Percentiles rank a stretch among this genome's conserved stretches.
Evolutionary conservation across 2,113 vertebrate genomes (phyloP).

Genomic region (Polypterus senegalus): DNA sequence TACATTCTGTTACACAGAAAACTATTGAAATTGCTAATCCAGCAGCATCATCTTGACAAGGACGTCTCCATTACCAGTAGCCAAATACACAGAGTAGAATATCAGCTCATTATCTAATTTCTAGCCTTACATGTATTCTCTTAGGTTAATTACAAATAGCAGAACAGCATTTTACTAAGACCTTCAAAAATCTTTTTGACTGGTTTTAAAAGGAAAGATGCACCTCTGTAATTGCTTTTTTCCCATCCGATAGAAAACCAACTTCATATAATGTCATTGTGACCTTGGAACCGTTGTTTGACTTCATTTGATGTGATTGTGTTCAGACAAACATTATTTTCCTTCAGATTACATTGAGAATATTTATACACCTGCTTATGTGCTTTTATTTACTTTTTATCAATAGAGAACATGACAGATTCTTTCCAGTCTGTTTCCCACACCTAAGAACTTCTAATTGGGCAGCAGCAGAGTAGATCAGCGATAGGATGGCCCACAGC

Average conservation of each 20-base stretch:
- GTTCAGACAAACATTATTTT: not conserved
- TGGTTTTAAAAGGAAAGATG: slow-evolving; percentile 30
- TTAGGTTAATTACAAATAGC: slow-evolving; percentile 53
- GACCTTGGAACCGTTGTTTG: slow-evolving; percentile 8
- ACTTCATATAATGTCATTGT: slow-evolving; percentile 4
- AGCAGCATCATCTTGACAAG: slow-evolving; percentile 45
- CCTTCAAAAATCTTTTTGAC: slow-evolving; percentile 47
- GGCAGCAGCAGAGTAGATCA: too few relatives aligned
- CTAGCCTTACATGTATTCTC: slow-evolving; percentile 31
- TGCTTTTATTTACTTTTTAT: not conserved
- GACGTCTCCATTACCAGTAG: slow-evolving; percentile 35
- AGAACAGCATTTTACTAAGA: slow-evolving; percentile 55
- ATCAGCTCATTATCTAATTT: slow-evolving; percentile 35
- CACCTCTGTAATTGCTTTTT: slow-evolving; percentile 18
- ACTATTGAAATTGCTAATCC: slow-evolving; percentile 22
- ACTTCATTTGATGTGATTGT: not conserved
- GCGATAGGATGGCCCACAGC: too few relatives aligned
- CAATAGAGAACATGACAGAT: too few relatives aligned
- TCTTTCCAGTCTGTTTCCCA: too few relatives aligned
- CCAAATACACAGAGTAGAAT: slow-evolving; percentile 33
- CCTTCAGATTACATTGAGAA: not conserved
- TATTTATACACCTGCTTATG: not conserved
- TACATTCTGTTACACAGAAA: too few relatives aligned
- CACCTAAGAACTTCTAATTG: too few relatives aligned
- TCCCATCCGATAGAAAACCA: not conserved